phyloP scores from a whole-genome alignment of 2,113 vertebrate genomes.

The Solenodon paradoxus region DNA sequence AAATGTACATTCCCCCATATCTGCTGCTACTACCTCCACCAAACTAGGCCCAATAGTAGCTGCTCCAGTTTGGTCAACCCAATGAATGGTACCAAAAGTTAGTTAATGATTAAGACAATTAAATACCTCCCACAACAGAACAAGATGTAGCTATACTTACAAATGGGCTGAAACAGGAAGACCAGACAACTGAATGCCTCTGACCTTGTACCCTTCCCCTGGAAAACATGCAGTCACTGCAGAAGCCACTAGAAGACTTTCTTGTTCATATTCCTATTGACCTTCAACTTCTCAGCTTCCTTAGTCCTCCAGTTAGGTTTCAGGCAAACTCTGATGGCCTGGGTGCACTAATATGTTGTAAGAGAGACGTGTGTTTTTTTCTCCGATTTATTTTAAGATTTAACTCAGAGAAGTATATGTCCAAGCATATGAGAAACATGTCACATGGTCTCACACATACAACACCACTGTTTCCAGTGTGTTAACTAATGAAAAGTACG shows the following conservation, averaged over 20 bases:
- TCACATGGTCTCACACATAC: background rate
- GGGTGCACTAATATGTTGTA: background rate
- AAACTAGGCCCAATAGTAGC: background rate
- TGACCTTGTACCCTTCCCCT: fast-evolving
- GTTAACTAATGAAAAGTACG: slow-evolving; percentile 20
- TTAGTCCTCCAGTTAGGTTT: background rate
- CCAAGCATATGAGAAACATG: background rate
- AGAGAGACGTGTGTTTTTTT: background rate
- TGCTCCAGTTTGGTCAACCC: background rate
- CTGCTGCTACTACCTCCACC: background rate
- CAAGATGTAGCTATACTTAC: background rate
- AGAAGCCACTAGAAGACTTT: background rate
- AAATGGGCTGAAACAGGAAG: background rate
- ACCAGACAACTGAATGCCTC: background rate
- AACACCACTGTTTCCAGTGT: background rate
- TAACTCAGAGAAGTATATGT: slow-evolving; percentile 9
- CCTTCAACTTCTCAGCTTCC: background rate
- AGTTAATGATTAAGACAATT: background rate
- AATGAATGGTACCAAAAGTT: background rate
- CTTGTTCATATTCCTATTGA: background rate
- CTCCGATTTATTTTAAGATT: background rate
- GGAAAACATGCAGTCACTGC: background rate
- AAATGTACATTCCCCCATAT: background rate
- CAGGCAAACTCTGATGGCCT: background rate
- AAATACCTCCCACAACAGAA: background rate